Percentiles rank a stretch among this genome's conserved stretches.
phyloP scores from a whole-genome alignment of 1,140 invertebrate genomes.

The Oreohelix idahoensis region DNA sequence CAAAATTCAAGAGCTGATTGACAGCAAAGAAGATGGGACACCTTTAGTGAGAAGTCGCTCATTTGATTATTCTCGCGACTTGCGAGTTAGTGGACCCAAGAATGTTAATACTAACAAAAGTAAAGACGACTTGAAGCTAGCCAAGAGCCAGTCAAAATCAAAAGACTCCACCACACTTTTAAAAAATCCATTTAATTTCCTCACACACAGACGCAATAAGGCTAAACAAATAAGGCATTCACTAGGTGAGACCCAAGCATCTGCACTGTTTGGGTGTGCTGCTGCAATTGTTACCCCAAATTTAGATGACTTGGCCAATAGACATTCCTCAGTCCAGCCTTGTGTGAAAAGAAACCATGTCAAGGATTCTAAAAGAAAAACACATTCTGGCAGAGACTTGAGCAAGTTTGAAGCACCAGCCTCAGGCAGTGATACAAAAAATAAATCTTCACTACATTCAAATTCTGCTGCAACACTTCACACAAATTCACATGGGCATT shows the following conservation, averaged over 20 bases:
- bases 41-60: constrained; percentile 20
- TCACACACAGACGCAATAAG: neutral
- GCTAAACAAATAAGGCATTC: neutral
- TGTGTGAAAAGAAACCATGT: neutral
- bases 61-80: neutral
- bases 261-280: neutral
- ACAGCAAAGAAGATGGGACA: neutral
- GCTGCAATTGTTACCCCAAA: neutral
- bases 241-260: neutral
- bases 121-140: neutral
- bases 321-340: neutral
- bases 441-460: neutral
- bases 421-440: neutral
- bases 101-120: neutral
- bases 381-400: neutral
- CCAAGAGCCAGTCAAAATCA: neutral
- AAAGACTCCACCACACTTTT: neutral
- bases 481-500: neutral
- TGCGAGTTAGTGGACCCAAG: neutral
- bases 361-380: neutral
- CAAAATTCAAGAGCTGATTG: constrained; percentile 10
- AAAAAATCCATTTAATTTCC: neutral
- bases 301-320: neutral
- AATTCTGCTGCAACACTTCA: neutral
- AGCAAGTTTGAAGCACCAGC: neutral